Conservation (phyloP, 2,797 vertebrate species). For the Botia almorhae region DNA sequence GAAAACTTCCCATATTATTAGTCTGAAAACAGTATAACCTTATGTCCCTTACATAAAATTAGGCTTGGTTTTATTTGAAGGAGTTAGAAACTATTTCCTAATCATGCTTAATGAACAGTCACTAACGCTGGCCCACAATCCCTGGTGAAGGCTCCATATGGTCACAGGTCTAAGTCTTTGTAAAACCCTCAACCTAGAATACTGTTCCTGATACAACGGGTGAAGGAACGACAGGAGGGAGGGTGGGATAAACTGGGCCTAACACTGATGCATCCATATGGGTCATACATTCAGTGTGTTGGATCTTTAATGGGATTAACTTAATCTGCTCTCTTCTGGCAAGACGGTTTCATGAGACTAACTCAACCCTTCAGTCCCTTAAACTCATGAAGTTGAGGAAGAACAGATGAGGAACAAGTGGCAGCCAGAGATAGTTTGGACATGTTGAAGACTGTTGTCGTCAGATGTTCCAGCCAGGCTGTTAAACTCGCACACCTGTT, state of each 20-base stretch:
- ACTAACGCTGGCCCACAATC: constrained; percentile 35
- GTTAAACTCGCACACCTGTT: constrained; percentile 15
- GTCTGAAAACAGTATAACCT: neutral
- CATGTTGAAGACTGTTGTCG: neutral
- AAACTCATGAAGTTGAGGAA: constrained; percentile 1
- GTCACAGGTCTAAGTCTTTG: constrained; percentile 48
- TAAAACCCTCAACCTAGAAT: constrained; percentile 49
- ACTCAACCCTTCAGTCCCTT: constrained; percentile 9
- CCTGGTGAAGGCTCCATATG: constrained; percentile 58
- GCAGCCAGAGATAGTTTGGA: neutral
- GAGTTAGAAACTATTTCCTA: neutral
- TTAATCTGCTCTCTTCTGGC: constrained; percentile 51
- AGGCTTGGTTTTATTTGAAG: neutral
- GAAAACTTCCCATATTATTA: neutral
- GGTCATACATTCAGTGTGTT: constrained; percentile 36
- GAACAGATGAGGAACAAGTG: neutral
- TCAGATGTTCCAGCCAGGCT: neutral
- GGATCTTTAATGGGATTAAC: constrained; percentile 56
- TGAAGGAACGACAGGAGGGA: neutral
- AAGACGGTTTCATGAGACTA: constrained; percentile 17
- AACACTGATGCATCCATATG: constrained; percentile 39
- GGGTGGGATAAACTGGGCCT: constrained; percentile 1
- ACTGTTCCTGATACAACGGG: constrained; percentile 21
- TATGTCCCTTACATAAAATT: neutral
- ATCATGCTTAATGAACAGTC: constrained; percentile 9